These are phyloP conservation scores for Stegostoma tigrinum DNA, from an alignment of 2,113 vertebrate genomes.

Conservation along the genomic window DNA sequence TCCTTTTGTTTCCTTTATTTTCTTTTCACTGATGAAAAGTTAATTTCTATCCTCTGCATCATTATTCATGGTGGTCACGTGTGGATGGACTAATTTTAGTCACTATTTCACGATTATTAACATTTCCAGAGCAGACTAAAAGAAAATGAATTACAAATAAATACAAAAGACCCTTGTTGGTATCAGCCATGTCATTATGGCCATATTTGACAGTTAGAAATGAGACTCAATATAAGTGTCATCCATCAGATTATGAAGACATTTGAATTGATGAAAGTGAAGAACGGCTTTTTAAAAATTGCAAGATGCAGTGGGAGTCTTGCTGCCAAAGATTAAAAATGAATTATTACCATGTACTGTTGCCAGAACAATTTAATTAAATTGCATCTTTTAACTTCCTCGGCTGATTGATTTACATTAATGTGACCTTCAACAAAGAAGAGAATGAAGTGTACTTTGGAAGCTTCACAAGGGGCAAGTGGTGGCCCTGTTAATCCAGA, in stretches of 20 bases:
- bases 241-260: neutral
- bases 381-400: slow-evolving; percentile 35
- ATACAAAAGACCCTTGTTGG: neutral
- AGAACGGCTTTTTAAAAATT: slow-evolving; percentile 18
- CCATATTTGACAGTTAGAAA: slow-evolving; percentile 14
- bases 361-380: slow-evolving; percentile 33
- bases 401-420: slow-evolving; percentile 32
- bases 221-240: slow-evolving; percentile 20
- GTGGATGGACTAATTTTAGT: slow-evolving; percentile 15
- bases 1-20: slow-evolving; percentile 19
- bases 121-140: neutral
- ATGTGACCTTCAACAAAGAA: slow-evolving; percentile 30
- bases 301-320: slow-evolving; percentile 24
- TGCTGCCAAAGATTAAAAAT: slow-evolving; percentile 33
- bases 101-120: slow-evolving; percentile 1
- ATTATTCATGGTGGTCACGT: slow-evolving; percentile 24
- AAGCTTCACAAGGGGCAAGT: too few species aligned
- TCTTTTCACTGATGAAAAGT: neutral
- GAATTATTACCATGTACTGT: slow-evolving; percentile 28
- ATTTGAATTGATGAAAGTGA: slow-evolving; percentile 26
- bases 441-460: neutral
- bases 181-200: slow-evolving; percentile 22
- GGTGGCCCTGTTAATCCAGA: too few species aligned
- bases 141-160: slow-evolving; percentile 5
- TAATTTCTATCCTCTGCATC: slow-evolving; percentile 24